Evolutionary conservation across 2,797 vertebrate species (phyloP).

Genomic region (Sebastes taczanowskii): DNA sequence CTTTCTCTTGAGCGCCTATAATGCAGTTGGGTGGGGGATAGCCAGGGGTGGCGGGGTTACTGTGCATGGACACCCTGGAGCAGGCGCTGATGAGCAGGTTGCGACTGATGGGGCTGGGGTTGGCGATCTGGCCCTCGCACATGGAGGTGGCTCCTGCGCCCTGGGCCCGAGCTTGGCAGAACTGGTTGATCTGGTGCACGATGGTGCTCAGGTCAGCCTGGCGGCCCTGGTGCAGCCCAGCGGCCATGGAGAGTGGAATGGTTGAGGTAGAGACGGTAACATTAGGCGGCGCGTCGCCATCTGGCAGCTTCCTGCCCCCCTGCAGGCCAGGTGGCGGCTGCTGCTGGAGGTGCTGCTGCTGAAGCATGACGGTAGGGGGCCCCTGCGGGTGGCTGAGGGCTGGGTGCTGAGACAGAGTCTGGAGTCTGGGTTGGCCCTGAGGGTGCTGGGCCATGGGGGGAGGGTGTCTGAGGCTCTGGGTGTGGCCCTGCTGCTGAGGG

Average conservation of each 20-base stretch:
- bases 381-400: constrained; percentile 86
- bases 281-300: constrained; percentile 95
- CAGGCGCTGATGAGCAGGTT: constrained; percentile 98
- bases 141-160: constrained; percentile 93
- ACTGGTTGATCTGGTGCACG: constrained; percentile 99
- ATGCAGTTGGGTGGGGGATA: constrained; percentile 85
- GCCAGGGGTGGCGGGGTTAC: constrained; percentile 83
- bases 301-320: constrained; percentile 92
- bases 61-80: constrained; percentile 95
- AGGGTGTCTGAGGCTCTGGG: constrained; percentile 89
- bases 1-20: constrained; percentile 87
- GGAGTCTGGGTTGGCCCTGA: constrained; percentile 73
- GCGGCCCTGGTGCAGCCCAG: constrained; percentile 92
- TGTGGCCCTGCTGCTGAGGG: constrained; percentile 83
- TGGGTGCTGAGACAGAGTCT: constrained; percentile 80
- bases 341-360: constrained; percentile 90
- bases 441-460: constrained; percentile 86
- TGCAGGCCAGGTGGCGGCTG: constrained; percentile 86
- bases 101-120: constrained; percentile 98
- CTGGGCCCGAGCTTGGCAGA: constrained; percentile 95
- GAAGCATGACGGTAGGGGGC: constrained; percentile 85
- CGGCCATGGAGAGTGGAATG: constrained; percentile 98
- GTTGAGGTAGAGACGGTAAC: constrained; percentile 99
- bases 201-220: constrained; percentile 97
- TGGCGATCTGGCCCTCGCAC: constrained; percentile 99